Percentiles rank a stretch among this genome's conserved stretches.
Conservation (phyloP, 2,113 vertebrate species). For the Cepphus grylle region DNA sequence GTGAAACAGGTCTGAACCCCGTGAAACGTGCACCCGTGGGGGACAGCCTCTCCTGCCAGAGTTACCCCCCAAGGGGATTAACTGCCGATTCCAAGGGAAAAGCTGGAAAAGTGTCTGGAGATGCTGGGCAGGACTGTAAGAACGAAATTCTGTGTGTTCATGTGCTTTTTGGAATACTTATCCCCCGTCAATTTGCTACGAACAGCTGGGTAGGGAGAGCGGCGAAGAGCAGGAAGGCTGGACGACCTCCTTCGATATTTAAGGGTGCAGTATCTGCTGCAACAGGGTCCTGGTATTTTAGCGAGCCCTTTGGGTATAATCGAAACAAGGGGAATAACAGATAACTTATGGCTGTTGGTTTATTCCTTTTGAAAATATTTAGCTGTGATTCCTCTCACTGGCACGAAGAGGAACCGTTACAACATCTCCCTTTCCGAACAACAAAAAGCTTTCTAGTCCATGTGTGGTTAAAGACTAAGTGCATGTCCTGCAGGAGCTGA, state of each 20-base stretch:
- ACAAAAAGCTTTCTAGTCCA: background rate
- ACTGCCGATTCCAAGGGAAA: background rate
- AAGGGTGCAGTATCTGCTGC: background rate
- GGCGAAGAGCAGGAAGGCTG: background rate
- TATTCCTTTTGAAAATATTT: background rate
- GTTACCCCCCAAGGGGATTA: background rate
- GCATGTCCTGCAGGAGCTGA: background rate
- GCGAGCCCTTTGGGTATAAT: background rate
- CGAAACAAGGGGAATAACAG: background rate
- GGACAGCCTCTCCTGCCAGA: background rate
- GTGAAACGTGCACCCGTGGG: accelerated
- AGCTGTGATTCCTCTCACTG: background rate
- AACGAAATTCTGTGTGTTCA: background rate
- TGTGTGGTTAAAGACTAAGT: background rate
- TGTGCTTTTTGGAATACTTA: background rate
- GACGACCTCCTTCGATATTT: background rate
- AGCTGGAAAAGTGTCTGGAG: background rate
- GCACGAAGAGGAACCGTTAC: background rate
- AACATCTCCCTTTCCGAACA: background rate
- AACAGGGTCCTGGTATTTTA: background rate
- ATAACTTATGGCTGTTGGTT: background rate
- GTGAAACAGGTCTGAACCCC: background rate
- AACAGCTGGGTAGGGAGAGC: background rate
- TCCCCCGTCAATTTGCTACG: background rate
- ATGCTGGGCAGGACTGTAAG: background rate